phyloP scores from a whole-genome alignment of 2,113 vertebrate species.

The Spilogale gracilis region DNA sequence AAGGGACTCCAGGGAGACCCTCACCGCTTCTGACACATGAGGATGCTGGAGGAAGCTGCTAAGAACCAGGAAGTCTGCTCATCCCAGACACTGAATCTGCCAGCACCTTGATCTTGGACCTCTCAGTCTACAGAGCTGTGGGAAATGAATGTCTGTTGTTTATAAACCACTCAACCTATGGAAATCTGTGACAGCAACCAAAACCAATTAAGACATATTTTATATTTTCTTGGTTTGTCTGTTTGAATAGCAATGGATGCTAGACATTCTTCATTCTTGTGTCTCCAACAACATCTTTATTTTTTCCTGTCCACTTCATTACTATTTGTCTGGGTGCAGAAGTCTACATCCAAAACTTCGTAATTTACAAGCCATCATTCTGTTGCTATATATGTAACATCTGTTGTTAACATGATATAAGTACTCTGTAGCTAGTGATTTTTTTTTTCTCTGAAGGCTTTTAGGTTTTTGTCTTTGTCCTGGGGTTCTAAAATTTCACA shows the following conservation, averaged over 20 bases:
- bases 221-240: neutral
- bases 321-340: neutral
- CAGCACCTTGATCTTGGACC: neutral
- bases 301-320: neutral
- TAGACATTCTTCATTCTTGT: constrained; percentile 18
- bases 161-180: neutral
- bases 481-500: neutral
- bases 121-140: neutral
- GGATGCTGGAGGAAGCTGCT: neutral
- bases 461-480: neutral
- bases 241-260: neutral
- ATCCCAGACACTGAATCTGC: neutral
- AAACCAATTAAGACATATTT: neutral
- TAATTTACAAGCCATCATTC: neutral
- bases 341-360: neutral
- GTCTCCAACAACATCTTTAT: neutral
- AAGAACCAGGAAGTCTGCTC: neutral
- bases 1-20: neutral
- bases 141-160: neutral
- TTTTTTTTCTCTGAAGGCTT: neutral
- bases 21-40: neutral
- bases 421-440: neutral
- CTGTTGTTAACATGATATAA: neutral
- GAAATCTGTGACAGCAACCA: neutral
- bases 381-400: neutral